Conservation (phyloP, 2,113 vertebrate genomes). For the Scalopus aquaticus region DNA sequence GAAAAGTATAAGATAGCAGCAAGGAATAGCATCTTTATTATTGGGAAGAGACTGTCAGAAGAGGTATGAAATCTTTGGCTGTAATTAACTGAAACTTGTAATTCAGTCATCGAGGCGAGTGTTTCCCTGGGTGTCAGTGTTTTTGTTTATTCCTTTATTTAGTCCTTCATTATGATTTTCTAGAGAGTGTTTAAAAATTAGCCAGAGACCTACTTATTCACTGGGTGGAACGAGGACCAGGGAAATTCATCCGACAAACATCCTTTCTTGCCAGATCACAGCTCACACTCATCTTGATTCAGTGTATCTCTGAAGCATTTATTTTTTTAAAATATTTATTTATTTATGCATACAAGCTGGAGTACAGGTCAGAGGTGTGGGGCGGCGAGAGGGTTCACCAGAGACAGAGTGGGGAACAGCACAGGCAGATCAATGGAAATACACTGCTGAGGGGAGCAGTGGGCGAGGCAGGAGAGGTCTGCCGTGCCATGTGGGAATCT, state of each 20-base stretch:
- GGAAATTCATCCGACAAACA: background rate
- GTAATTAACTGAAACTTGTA: background rate
- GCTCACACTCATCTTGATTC: background rate
- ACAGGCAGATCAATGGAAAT: too few relatives aligned
- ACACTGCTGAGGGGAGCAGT: too few relatives aligned
- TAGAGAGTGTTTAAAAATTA: slow-evolving; percentile 21
- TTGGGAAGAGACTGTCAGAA: background rate
- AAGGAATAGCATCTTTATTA: background rate
- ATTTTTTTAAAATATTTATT: too few relatives aligned
- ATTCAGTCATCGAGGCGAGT: background rate
- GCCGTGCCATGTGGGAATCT: too few relatives aligned
- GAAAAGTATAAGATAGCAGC: background rate
- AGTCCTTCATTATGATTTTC: background rate
- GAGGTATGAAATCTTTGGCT: background rate
- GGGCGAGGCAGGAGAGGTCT: too few relatives aligned
- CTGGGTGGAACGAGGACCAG: background rate
- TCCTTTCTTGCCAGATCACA: background rate
- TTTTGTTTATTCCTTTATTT: slow-evolving; percentile 44
- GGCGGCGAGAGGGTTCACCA: too few relatives aligned
- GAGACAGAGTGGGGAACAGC: too few relatives aligned
- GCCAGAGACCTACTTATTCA: background rate
- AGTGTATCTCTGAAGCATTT: background rate
- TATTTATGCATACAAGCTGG: too few relatives aligned
- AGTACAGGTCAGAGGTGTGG: too few relatives aligned
- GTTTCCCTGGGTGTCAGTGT: background rate